Base-by-base conservation (phyloP, 2,113 vertebrate genomes). In the Salvelinus namaycush region DNA sequence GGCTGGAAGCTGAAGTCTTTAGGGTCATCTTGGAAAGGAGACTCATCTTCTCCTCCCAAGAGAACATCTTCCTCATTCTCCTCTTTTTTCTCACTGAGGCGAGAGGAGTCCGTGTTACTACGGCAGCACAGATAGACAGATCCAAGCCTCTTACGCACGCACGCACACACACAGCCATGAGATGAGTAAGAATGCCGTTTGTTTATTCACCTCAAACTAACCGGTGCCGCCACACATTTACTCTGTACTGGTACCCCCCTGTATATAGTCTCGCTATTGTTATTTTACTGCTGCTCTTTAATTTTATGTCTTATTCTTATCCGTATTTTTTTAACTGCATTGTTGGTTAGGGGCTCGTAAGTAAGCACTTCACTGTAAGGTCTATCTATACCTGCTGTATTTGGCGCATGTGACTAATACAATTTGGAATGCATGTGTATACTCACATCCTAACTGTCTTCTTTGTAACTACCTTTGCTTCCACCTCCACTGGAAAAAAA, bases 21-120 rank as follows among this genome's bases (percentile, higher is more conserved):
- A 29, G 94, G 94, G 83, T 97, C 95, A 48, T 96, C 95, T 89
- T 93, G 94, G 91, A 96, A 96, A 3, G 93, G 89, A 90, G 93
- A 89, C 68, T 96, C 96, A 86, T 89, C 89, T 80, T 96, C 95
- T 75, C 94, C 95, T 75, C 94, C 95, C 85, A 94, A 90, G 51
- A 94, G 78, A 89, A 93, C 91, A 67, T 93, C 89, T 26, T 89
- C 62, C 0, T 31, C 76, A 26, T 86, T 86, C 67, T 87, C 76
- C 69, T 89, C 85, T 75, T 87, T 91, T 78, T 90, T 90, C 79
- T 88, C 79, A 71, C 92, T 93, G 78, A 77, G 57, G 20, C 73
- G 12, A 57, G 60, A 77, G 59, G n/a, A 72, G 22, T 54, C 51
- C 1, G 13, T 39, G 51, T 64, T 51, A 59, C n/a, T 48, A 1